Evolutionary conservation across 1,140 invertebrate species (phyloP).

Genomic region (Globodera ellingtonae): DNA sequence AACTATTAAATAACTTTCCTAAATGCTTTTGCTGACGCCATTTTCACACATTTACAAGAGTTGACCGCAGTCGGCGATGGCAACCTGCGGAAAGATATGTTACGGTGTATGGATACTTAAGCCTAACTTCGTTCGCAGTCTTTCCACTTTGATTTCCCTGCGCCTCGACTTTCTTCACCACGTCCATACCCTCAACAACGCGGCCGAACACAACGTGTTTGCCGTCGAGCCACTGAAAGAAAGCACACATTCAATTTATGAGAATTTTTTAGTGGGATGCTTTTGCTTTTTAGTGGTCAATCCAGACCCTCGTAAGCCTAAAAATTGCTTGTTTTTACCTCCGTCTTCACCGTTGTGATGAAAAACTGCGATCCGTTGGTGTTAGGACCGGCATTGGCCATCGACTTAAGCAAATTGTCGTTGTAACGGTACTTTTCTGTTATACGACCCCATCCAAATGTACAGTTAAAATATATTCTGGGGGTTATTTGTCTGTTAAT

Average conservation of each 20-base stretch:
- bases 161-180: constrained; percentile 82
- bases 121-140: constrained; percentile 23
- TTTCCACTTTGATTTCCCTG: constrained; percentile 55
- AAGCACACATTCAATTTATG: neutral
- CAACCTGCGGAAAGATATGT: constrained; percentile 7
- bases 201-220: constrained; percentile 76
- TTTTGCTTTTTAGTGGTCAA: no score
- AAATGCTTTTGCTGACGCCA: no score
- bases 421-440: no score
- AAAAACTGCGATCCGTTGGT: constrained; percentile 98
- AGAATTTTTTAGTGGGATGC: neutral
- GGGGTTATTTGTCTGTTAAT: no score
- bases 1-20: no score
- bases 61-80: constrained; percentile 51
- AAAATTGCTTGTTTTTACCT: neutral
- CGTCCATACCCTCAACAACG: constrained; percentile 85
- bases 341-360: constrained; percentile 90
- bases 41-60: neutral
- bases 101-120: neutral
- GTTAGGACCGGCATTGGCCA: constrained; percentile 83
- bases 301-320: no score
- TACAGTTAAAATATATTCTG: no score
- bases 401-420: constrained; percentile 69
- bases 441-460: no score
- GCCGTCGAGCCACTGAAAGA: constrained; percentile 59